These are phyloP conservation scores for Lasiurus borealis DNA, from an alignment of 2,113 vertebrate genomes.

Conservation along the genomic window DNA sequence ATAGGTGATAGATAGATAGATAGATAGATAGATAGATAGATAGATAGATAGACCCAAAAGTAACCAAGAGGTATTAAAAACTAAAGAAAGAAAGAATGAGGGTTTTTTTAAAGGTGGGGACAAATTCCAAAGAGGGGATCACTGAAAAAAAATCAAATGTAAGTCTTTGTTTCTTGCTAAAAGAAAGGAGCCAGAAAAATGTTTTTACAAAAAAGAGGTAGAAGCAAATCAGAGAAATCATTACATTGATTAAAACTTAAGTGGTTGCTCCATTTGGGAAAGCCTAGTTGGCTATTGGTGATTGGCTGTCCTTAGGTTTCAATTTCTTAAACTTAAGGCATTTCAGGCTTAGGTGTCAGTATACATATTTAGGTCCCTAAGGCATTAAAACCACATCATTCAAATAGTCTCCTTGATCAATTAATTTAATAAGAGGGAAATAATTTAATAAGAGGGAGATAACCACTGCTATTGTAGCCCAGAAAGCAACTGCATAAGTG, in stretches of 20 bases:
- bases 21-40: too few relatives aligned
- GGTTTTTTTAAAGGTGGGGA: too few relatives aligned
- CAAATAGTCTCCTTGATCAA: not conserved
- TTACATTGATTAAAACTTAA: not conserved
- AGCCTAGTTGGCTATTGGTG: not conserved
- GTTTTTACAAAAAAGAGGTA: not conserved
- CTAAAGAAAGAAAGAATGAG: not conserved
- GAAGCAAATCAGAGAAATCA: not conserved
- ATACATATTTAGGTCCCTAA: not conserved
- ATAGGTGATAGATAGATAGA: too few relatives aligned
- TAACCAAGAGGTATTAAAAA: not conserved
- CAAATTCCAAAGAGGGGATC: not conserved
- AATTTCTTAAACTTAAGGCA: not conserved
- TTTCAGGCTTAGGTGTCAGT: not conserved
- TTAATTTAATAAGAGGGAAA: not conserved
- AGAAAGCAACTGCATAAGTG: not conserved
- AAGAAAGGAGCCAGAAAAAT: not conserved
- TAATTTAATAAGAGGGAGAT: not conserved
- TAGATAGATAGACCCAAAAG: too few relatives aligned
- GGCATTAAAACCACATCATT: not conserved
- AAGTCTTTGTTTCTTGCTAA: not conserved
- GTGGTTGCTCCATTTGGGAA: not conserved
- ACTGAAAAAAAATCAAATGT: not conserved
- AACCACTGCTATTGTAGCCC: accelerated
- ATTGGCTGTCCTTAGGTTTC: not conserved